Evolutionary conservation across 2,797 vertebrate genomes (phyloP).

Genomic region (Protonibea diacanthus): DNA sequence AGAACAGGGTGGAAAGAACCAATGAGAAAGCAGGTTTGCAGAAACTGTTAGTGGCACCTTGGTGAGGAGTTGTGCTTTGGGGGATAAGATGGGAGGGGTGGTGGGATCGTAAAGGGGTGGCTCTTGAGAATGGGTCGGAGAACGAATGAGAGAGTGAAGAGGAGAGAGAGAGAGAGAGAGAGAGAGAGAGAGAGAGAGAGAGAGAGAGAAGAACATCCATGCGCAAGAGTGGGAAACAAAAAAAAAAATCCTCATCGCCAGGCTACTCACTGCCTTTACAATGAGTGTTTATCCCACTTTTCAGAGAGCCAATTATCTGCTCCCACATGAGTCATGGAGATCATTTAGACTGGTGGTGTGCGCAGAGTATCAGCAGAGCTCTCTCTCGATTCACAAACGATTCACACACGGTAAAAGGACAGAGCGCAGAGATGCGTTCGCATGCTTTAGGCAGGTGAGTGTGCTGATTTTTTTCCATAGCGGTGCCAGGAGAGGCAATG

Average conservation of each 20-base stretch:
- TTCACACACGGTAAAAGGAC: slow-evolving; percentile 24
- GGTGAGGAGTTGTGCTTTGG: slow-evolving; percentile 47
- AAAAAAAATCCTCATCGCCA: slow-evolving; percentile 2
- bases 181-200: slow-evolving; percentile 2
- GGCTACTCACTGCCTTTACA: slow-evolving; percentile 37
- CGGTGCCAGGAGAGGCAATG: background rate
- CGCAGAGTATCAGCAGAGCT: slow-evolving; percentile 58
- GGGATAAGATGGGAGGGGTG: background rate
- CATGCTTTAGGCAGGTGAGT: slow-evolving; percentile 75
- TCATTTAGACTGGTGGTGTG: slow-evolving; percentile 76
- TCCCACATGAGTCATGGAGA: slow-evolving; percentile 78
- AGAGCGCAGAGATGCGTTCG: slow-evolving; percentile 44
- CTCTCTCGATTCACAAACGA: background rate
- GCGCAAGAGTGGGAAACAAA: slow-evolving; percentile 24
- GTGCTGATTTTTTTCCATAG: background rate
- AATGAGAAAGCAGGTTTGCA: slow-evolving; percentile 54
- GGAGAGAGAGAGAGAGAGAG: background rate
- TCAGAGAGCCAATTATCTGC: slow-evolving; percentile 80
- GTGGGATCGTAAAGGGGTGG: background rate
- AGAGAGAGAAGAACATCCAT: slow-evolving; percentile 28
- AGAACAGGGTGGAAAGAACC: slow-evolving; percentile 44
- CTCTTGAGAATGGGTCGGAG: slow-evolving; percentile 2
- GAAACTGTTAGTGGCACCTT: slow-evolving; percentile 62
- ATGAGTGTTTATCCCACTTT: slow-evolving; percentile 81
- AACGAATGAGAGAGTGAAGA: slow-evolving; percentile 12